A percentile compares a stretch with the other conserved stretches of the same genome.
These are phyloP conservation scores for Coregonus suidteri DNA, from an alignment of 2,797 vertebrate species.

Conservation along the genomic window DNA sequence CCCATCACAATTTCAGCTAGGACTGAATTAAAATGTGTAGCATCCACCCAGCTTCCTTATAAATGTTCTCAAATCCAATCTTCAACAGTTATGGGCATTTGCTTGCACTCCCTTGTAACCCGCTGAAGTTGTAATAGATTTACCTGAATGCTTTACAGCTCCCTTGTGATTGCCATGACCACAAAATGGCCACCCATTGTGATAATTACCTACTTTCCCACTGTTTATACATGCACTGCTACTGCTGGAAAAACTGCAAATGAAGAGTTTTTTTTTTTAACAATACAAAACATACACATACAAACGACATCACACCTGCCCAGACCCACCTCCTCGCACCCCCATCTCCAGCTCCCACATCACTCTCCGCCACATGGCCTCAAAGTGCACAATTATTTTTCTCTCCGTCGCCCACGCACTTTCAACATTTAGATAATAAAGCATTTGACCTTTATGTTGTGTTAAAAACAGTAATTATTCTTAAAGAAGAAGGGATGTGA, in stretches of 20 bases:
- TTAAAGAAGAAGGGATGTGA: slow-evolving; percentile 29
- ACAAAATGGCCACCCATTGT: slow-evolving; percentile 66
- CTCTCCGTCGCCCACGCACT: no score
- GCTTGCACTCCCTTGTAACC: slow-evolving; percentile 52
- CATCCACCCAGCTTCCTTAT: no score
- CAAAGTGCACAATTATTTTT: no score
- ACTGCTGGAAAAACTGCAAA: slow-evolving; percentile 43
- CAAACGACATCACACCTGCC: no score
- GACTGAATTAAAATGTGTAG: no score
- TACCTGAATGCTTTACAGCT: slow-evolving; percentile 55
- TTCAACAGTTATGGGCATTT: slow-evolving; percentile 24
- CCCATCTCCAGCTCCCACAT: no score
- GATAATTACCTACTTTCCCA: slow-evolving; percentile 65
- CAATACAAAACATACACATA: no score
- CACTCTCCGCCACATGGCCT: no score
- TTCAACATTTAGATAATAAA: no score
- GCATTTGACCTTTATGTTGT: no score
- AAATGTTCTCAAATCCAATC: slow-evolving; percentile 10
- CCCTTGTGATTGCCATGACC: slow-evolving; percentile 49
- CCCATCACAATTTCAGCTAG: no score
- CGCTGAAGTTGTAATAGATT: slow-evolving; percentile 41
- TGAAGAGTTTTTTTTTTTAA: background rate
- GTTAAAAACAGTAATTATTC: slow-evolving; percentile 55
- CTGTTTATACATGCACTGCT: slow-evolving; percentile 55
- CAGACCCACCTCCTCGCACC: no score